phyloP scores from a whole-genome alignment of 92 coral and sea anemone species.

The Phenganax stokvisi region DNA sequence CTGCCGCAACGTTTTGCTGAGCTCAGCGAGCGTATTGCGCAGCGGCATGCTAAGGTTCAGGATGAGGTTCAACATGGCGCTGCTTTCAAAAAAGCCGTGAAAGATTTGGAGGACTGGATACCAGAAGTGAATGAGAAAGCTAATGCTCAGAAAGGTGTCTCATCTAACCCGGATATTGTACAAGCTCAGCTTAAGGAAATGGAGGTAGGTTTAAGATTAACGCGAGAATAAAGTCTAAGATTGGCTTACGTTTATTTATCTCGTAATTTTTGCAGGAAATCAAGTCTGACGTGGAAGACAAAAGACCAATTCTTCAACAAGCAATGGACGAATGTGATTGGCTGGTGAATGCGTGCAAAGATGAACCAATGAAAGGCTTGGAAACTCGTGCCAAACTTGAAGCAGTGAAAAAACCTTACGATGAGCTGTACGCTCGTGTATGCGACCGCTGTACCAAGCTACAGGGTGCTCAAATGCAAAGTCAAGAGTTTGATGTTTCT shows the following conservation, averaged over 20 bases:
- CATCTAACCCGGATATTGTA: conserved; percentile 72
- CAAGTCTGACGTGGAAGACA: conserved; percentile 68
- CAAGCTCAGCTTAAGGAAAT: conserved; percentile 66
- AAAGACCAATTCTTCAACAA: conserved; percentile 67
- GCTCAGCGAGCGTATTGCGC: conserved; percentile 68
- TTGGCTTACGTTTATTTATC: too few relatives aligned
- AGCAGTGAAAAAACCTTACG: conserved; percentile 75
- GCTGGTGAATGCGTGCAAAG: conserved; percentile 78
- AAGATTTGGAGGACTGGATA: conserved; percentile 71
- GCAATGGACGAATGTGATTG: conserved; percentile 75
- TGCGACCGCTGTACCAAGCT: conserved; percentile 77
- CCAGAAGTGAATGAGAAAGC: conserved; percentile 58
- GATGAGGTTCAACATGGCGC: conserved; percentile 65
- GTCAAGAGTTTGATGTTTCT: conserved; percentile 95
- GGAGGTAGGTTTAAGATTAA: conserved; percentile 47
- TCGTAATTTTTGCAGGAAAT: conserved; percentile 46
- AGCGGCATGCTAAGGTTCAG: conserved; percentile 66
- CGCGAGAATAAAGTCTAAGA: not conserved
- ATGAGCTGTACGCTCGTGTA: conserved; percentile 68
- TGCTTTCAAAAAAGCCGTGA: conserved; percentile 71
- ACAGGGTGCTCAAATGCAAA: conserved; percentile 95
- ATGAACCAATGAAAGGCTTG: conserved; percentile 81
- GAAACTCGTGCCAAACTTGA: conserved; percentile 83
- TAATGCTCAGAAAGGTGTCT: conserved; percentile 60
- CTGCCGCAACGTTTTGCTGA: conserved; percentile 70